Evolutionary conservation across 2,888 invertebrate species (phyloP).

Genomic region (Anticlea derivata): DNA sequence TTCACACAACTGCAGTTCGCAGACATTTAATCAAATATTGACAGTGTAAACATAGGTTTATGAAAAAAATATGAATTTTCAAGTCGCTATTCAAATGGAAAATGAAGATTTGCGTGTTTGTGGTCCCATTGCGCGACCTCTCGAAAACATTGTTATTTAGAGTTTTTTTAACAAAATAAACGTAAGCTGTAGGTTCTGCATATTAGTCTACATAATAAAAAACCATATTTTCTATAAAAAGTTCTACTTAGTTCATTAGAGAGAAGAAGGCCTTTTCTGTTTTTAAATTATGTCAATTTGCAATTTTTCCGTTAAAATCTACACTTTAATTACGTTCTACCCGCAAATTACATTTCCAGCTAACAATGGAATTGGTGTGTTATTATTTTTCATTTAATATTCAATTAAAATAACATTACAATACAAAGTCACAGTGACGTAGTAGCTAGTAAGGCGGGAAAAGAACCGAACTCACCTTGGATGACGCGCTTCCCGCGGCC

Average conservation of each 20-base stretch:
- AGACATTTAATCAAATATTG: constrained; percentile 30
- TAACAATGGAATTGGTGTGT: constrained; percentile 35
- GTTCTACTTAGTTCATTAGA: too few relatives aligned
- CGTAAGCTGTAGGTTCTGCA: too few relatives aligned
- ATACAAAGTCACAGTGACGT: constrained; percentile 66
- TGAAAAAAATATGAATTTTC: too few relatives aligned
- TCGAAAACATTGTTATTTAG: too few relatives aligned
- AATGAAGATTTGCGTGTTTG: too few relatives aligned
- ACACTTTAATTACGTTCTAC: constrained; percentile 6
- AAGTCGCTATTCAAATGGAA: too few relatives aligned
- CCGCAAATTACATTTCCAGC: constrained; percentile 10
- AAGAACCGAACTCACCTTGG: constrained; percentile 72
- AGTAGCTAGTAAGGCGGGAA: constrained; percentile 76
- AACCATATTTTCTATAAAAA: too few relatives aligned
- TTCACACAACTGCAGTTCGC: constrained; percentile 37
- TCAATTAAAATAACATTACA: constrained; percentile 56
- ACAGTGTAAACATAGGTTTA: constrained; percentile 32
- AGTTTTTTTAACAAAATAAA: too few relatives aligned
- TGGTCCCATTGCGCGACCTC: too few relatives aligned
- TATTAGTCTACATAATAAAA: too few relatives aligned
- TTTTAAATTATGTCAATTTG: too few relatives aligned
- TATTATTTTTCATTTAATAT: constrained; percentile 43
- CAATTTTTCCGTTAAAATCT: not conserved
- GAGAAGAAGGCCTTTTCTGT: too few relatives aligned
- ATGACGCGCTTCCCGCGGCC: constrained; percentile 78